Evolutionary conservation across 2,797 vertebrate species (phyloP), one percentile per base, ranked within the genome.

Genomic region (Lates japonicus): DNA sequence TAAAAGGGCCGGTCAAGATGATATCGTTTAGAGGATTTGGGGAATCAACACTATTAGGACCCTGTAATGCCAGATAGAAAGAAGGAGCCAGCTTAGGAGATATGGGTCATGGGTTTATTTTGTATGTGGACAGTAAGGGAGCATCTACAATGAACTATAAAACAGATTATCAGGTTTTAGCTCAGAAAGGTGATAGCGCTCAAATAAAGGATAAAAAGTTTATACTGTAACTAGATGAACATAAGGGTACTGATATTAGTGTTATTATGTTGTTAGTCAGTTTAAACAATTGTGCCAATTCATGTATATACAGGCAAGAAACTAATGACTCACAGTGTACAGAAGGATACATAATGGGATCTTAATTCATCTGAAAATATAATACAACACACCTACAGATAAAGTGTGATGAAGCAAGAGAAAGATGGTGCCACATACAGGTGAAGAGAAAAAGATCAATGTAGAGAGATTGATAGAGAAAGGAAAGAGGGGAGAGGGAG

Each of bases 1-100:
- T 57, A 71, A 85, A 83, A 49, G 80, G 84, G 72, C 70, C 20
- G 5, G 78, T 64, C 55, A 42, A 70, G 63, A 81, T 59, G 78
- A 66, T 81, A 85, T 74, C 69, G 42, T 88, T 85, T 83, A 67
- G 71, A 86, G 63, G 76, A 88, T 87, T 84, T 73, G 63, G 48
- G 61, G 78, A 81, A 86, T 88, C 70, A 74, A 82, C 65, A 49
- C n/a, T 59, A 68, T 81, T 57, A 65, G 19, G 58, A 69, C 31
- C 3, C 10, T 7, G 37, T 68, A 61, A 63, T 75, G 52, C 37
- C n/a, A 65, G 31, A 83, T 6, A 31, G 69, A 66, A 80, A 69
- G 75, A 65, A 31, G 52, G 66, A 66, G 51, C 37, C 58, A 58
- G 42, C 49, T 83, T 70, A 62, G 37, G 70, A 80, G 57, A 59